A percentile compares a stretch with the other conserved stretches of the same genome.
These are phyloP conservation scores for Lasius platythorax DNA, from an alignment of 2,888 invertebrate genomes.

Conservation along the genomic window DNA sequence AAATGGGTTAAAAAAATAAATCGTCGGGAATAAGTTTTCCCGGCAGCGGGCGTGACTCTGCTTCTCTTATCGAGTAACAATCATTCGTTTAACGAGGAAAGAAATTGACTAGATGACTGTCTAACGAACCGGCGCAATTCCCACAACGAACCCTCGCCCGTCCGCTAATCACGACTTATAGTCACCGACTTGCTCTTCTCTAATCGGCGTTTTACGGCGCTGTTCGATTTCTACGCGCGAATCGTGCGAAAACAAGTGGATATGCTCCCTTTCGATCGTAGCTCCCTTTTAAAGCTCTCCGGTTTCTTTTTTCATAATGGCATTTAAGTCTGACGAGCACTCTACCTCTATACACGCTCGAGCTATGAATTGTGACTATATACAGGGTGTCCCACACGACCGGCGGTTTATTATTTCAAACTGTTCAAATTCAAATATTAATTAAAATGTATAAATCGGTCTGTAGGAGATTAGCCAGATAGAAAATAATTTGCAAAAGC, in stretches of 20 bases:
- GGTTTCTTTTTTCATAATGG: slow-evolving; percentile 28
- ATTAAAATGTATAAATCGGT: neutral
- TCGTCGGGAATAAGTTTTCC: slow-evolving; percentile 20
- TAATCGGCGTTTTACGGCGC: slow-evolving; percentile 41
- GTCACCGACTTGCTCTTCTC: slow-evolving; percentile 12
- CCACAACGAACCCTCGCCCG: slow-evolving; percentile 66
- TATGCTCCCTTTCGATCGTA: slow-evolving; percentile 61
- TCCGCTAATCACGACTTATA: slow-evolving; percentile 46
- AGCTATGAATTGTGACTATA: slow-evolving; percentile 38
- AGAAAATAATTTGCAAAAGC: neutral
- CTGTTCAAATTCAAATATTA: neutral
- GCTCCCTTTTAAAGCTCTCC: slow-evolving; percentile 45
- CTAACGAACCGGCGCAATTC: slow-evolving; percentile 67
- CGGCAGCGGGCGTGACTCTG: slow-evolving; percentile 19
- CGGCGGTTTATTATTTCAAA: neutral
- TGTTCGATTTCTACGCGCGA: slow-evolving; percentile 48
- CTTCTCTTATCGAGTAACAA: slow-evolving; percentile 23
- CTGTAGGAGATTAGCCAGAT: neutral
- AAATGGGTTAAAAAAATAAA: slow-evolving; percentile 46
- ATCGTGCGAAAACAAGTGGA: slow-evolving; percentile 59
- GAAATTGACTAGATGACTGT: slow-evolving; percentile 66
- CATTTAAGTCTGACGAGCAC: slow-evolving; percentile 38
- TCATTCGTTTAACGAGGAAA: slow-evolving; percentile 21
- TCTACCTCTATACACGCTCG: slow-evolving; percentile 23
- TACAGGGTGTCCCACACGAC: slow-evolving; percentile 28